A percentile compares a stretch with the other conserved stretches of the same genome.
Evolutionary conservation across 2,888 invertebrate genomes (phyloP).

Genomic region (Pachymerium ferrugineum): DNA sequence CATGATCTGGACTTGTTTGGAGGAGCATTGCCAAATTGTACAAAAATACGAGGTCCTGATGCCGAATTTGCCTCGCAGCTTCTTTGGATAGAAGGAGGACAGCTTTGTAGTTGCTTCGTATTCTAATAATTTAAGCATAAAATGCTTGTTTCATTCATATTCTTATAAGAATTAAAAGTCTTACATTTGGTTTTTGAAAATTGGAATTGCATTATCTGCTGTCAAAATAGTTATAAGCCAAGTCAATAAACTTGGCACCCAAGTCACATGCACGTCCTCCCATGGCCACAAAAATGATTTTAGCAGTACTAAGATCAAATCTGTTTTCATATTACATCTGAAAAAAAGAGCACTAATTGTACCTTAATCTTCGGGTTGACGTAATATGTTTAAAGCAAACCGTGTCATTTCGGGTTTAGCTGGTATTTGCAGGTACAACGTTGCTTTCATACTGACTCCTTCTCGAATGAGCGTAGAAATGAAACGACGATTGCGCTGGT

Average conservation of each 20-base stretch:
- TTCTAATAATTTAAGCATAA: conserved; percentile 6
- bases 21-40: conserved; percentile 30
- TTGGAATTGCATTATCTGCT: conserved; percentile 22
- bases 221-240: conserved; percentile 33
- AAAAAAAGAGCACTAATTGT: neutral
- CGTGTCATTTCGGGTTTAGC: conserved; percentile 12
- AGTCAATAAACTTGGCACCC: conserved; percentile 29
- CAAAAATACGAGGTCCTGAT: conserved; percentile 25
- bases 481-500: conserved; percentile 26
- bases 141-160: neutral
- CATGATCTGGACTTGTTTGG: conserved; percentile 20
- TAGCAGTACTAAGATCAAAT: conserved; percentile 20
- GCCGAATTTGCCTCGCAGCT: conserved; percentile 31
- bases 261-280: conserved; percentile 28
- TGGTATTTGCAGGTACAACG: conserved; percentile 28
- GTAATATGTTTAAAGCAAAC: neutral
- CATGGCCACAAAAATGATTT: conserved; percentile 31
- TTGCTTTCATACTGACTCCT: conserved; percentile 28
- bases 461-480: conserved; percentile 7
- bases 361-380: neutral
- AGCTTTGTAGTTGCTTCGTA: conserved; percentile 29
- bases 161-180: neutral
- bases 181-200: conserved; percentile 31
- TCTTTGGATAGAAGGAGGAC: conserved; percentile 29
- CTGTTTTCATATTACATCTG: conserved; percentile 23